These are phyloP conservation scores for Eulithis prunata DNA, from an alignment of 2,888 invertebrate genomes.

Conservation along the genomic window DNA sequence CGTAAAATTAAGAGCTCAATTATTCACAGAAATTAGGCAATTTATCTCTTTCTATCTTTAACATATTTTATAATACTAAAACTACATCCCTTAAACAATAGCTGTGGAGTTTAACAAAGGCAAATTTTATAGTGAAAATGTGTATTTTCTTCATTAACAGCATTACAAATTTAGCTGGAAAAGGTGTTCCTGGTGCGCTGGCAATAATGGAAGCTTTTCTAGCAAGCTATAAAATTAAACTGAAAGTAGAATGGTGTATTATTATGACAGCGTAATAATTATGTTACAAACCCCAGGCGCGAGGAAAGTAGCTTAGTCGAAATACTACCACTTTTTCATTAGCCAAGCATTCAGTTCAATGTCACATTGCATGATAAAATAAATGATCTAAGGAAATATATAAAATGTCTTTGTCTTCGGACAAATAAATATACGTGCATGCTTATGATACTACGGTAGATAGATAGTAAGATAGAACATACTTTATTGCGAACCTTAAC, in stretches of 20 bases:
- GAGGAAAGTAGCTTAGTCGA: neutral
- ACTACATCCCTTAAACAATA: conserved; percentile 2
- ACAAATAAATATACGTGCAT: too few species aligned
- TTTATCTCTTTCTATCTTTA: too few species aligned
- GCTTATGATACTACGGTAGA: too few species aligned
- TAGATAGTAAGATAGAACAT: too few species aligned
- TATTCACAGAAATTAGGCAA: neutral
- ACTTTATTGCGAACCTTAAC: too few species aligned
- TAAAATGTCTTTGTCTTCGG: too few species aligned
- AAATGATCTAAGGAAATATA: too few species aligned
- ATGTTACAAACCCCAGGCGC: neutral
- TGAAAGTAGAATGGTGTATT: conserved; percentile 15
- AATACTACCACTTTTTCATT: neutral
- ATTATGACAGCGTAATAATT: conserved; percentile 24
- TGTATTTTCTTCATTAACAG: conserved; percentile 19
- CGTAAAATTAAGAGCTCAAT: too few species aligned
- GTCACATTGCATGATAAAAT: too few species aligned
- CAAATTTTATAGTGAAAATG: conserved; percentile 13
- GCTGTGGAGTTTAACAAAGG: conserved; percentile 9
- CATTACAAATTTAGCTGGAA: conserved; percentile 15
- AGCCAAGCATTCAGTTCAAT: neutral
- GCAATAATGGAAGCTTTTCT: conserved; percentile 28
- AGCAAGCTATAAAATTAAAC: conserved; percentile 26
- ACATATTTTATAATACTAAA: neutral
- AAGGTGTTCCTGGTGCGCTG: conserved; percentile 12